These are phyloP conservation scores for Aphaenogaster floridana DNA, from an alignment of 1,140 invertebrate genomes.

Conservation along the genomic window DNA sequence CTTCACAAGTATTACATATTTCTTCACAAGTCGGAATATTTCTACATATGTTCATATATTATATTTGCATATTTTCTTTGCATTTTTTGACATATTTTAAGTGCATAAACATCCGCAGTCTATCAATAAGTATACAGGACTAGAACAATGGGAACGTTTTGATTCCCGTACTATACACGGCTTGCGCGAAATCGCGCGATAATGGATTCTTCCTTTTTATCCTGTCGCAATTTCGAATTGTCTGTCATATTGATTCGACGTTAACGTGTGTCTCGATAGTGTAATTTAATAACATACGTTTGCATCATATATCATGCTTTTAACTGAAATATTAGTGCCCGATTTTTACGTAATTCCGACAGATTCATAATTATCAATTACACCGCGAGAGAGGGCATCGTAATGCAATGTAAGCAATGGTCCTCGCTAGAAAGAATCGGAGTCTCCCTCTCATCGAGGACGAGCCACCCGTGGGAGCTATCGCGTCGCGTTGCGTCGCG, in stretches of 20 bases:
- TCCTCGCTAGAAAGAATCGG: neutral
- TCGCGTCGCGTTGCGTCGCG: neutral
- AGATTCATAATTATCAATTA: neutral
- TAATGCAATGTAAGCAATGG: neutral
- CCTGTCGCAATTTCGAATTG: neutral
- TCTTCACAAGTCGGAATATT: no score
- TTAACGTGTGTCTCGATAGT: neutral
- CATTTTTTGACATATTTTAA: no score
- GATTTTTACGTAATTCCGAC: neutral
- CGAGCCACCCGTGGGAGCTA: neutral
- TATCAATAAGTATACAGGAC: neutral
- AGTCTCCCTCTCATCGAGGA: neutral
- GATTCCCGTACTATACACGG: neutral
- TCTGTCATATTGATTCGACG: neutral
- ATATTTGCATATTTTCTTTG: no score
- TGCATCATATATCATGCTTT: neutral
- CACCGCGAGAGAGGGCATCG: neutral
- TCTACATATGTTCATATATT: no score
- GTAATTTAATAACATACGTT: no score
- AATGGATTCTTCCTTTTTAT: neutral
- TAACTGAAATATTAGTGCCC: no score
- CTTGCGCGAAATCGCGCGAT: neutral
- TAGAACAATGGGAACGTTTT: neutral
- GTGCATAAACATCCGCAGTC: no score
- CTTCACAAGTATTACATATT: no score